A percentile compares a stretch with the other conserved stretches of the same genome.
These are phyloP conservation scores for Tipula vernalis DNA, from an alignment of 2,888 invertebrate genomes.

Conservation along the genomic window DNA sequence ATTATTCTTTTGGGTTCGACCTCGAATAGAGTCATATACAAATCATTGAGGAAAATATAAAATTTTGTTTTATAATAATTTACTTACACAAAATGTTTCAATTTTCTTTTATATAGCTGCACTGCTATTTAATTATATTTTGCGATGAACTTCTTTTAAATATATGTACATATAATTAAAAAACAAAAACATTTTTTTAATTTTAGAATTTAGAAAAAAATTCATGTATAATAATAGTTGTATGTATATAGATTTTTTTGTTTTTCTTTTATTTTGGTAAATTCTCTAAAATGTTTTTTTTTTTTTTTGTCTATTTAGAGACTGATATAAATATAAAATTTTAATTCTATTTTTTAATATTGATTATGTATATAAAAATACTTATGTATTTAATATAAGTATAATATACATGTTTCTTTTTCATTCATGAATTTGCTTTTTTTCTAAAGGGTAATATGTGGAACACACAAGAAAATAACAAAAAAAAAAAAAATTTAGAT, in stretches of 20 bases:
- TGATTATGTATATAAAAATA: neutral
- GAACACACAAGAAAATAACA: neutral
- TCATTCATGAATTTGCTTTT: neutral
- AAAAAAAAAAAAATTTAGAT: neutral
- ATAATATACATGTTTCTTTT: neutral
- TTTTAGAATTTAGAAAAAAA: neutral
- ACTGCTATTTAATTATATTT: neutral
- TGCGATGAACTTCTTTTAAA: neutral
- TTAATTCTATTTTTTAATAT: neutral
- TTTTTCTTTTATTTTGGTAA: neutral
- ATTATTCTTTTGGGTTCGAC: slow-evolving; percentile 15
- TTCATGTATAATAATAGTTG: neutral
- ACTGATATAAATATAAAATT: neutral
- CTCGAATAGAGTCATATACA: slow-evolving; percentile 15
- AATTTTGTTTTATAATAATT: neutral
- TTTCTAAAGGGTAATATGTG: neutral
- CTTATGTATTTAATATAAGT: neutral
- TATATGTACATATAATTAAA: neutral
- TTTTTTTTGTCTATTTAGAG: neutral
- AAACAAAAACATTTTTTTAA: neutral
- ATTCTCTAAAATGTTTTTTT: neutral
- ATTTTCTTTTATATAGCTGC: neutral
- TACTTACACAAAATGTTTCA: neutral
- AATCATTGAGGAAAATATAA: neutral
- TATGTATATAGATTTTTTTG: neutral